Conservation (phyloP, 2,113 vertebrate species). For the Martes martes region DNA sequence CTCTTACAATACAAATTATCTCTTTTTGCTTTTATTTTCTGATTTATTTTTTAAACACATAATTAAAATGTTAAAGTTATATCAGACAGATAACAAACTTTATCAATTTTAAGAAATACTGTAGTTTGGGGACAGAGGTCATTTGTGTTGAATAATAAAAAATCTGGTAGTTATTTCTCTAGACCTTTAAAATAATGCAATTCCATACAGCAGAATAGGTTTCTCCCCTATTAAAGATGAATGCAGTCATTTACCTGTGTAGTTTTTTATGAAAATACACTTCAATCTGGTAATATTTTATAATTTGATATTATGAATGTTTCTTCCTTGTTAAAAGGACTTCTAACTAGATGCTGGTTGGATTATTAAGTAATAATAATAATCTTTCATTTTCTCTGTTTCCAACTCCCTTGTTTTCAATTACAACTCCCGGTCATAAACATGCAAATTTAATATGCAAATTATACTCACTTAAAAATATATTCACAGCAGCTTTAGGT, state of each 20-base stretch:
- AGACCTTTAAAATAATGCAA: conserved; percentile 67
- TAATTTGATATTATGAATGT: conserved; percentile 13
- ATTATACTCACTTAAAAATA: conserved; percentile 60
- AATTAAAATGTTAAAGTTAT: background rate
- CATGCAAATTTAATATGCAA: conserved; percentile 66
- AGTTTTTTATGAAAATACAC: conserved; percentile 55
- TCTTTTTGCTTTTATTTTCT: background rate
- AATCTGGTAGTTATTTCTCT: conserved; percentile 56
- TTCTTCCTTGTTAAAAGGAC: conserved; percentile 31
- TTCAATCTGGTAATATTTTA: conserved; percentile 60
- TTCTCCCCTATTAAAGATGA: conserved; percentile 64
- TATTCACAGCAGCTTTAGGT: conserved; percentile 62
- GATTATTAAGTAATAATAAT: conserved; percentile 58
- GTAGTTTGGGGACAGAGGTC: background rate
- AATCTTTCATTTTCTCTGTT: conserved; percentile 50
- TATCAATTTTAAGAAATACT: background rate
- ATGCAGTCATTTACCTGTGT: conserved; percentile 43
- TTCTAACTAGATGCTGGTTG: conserved; percentile 11
- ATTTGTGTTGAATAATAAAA: background rate
- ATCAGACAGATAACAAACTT: background rate
- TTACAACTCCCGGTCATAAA: conserved; percentile 52
- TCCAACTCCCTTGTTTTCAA: conserved; percentile 68
- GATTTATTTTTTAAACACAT: background rate
- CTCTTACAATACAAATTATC: background rate
- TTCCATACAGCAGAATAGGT: conserved; percentile 63